A percentile compares a stretch with the other conserved stretches of the same genome.
Evolutionary conservation across 2,888 invertebrate species (phyloP).

Genomic region (Pachliopta kotzebuea): DNA sequence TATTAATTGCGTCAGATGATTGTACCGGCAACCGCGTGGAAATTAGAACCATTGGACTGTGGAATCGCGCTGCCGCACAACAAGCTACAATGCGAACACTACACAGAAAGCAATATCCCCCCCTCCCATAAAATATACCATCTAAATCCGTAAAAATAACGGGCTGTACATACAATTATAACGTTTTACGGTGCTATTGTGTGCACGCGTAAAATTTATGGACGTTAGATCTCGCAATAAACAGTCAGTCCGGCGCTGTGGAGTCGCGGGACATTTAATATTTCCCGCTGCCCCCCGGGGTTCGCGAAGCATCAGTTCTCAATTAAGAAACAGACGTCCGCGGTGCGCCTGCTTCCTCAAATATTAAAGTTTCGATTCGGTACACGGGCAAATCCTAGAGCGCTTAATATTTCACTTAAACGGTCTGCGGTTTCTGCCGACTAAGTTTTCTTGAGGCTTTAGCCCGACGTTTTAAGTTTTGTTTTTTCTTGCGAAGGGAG

Average conservation of each 20-base stretch:
- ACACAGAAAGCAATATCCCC: constrained; percentile 43
- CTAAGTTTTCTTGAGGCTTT: constrained; percentile 62
- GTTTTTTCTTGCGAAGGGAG: constrained; percentile 53
- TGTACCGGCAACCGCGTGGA: constrained; percentile 59
- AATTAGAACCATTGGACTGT: constrained; percentile 54
- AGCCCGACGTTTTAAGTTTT: constrained; percentile 63
- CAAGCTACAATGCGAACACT: constrained; percentile 18
- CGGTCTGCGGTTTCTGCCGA: constrained; percentile 65
- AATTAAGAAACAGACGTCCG: constrained; percentile 68
- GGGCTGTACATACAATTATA: constrained; percentile 66
- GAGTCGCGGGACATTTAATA: constrained; percentile 62
- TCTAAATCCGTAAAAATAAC: constrained; percentile 59
- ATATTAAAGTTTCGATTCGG: constrained; percentile 64
- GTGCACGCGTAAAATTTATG: constrained; percentile 73
- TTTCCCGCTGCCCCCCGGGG: constrained; percentile 43
- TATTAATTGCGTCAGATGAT: constrained; percentile 55
- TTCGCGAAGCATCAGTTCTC: constrained; percentile 54
- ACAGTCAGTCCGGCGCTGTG: constrained; percentile 54
- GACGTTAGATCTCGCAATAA: constrained; percentile 68
- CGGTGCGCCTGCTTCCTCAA: constrained; percentile 61
- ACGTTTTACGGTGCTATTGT: constrained; percentile 70
- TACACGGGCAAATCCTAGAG: constrained; percentile 63
- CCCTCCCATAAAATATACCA: constrained; percentile 48
- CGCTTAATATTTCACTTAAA: constrained; percentile 76
- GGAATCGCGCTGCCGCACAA: constrained; percentile 27